phyloP scores from a whole-genome alignment of 2,888 invertebrate species.

The Diarsia brunnea region DNA sequence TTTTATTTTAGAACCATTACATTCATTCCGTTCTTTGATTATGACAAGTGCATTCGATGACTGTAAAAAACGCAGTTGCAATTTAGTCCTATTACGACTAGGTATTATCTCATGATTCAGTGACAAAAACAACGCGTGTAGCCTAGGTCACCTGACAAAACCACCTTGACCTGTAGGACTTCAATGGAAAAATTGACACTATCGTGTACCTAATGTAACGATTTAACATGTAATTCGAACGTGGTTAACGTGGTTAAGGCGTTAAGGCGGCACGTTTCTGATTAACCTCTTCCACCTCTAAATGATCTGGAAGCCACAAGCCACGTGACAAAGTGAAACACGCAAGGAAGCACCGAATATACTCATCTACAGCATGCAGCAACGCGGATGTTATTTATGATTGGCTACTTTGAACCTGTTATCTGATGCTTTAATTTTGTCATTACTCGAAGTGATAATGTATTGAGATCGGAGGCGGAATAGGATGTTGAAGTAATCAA shows the following conservation, averaged over 20 bases:
- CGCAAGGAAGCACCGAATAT: constrained; percentile 51
- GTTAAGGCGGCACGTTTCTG: constrained; percentile 41
- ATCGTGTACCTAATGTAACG: constrained; percentile 40
- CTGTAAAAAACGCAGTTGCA: constrained; percentile 5
- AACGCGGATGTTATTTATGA: constrained; percentile 19
- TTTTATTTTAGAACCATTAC: not conserved
- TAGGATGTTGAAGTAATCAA: not conserved
- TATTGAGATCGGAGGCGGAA: not conserved
- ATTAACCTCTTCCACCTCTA: constrained; percentile 61
- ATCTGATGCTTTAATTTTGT: constrained; percentile 32
- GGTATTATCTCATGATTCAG: constrained; percentile 18
- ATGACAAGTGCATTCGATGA: constrained; percentile 36
- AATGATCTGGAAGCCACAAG: constrained; percentile 48
- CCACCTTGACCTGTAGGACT: constrained; percentile 37
- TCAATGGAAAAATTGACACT: constrained; percentile 61
- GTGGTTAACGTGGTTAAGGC: too few species aligned
- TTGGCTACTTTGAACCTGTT: constrained; percentile 20
- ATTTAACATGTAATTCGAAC: constrained; percentile 45
- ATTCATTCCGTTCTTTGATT: not conserved
- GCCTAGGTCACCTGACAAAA: constrained; percentile 37
- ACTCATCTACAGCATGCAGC: constrained; percentile 29
- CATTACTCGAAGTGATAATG: not conserved
- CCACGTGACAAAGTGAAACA: constrained; percentile 53
- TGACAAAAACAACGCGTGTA: constrained; percentile 8
- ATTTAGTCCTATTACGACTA: constrained; percentile 39